Conservation (phyloP, 2,113 vertebrate species). For the Pungitius pungitius region DNA sequence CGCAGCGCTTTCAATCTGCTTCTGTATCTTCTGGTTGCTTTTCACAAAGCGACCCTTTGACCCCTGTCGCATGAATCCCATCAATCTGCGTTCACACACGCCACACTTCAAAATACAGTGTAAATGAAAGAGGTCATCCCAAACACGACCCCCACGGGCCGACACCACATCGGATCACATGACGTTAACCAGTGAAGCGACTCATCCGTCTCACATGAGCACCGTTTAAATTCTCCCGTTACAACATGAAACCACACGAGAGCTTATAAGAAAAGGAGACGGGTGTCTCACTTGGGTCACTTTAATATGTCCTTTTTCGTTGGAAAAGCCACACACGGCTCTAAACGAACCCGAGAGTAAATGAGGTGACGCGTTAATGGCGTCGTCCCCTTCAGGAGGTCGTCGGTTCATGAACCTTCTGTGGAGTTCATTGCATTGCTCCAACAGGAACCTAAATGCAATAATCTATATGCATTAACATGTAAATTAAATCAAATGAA, state of each 20-base stretch:
- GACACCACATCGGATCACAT: too few relatives aligned
- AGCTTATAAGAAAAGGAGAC: conserved; percentile 46
- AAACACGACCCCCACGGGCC: not conserved
- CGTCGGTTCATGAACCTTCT: conserved; percentile 22
- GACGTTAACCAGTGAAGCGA: conserved; percentile 10
- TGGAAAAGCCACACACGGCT: not conserved
- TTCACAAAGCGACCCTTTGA: too few relatives aligned
- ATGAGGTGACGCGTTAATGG: not conserved
- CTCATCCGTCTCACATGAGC: conserved; percentile 12
- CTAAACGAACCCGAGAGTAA: not conserved
- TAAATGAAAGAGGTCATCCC: not conserved
- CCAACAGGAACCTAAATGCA: not conserved
- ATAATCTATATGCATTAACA: too few relatives aligned
- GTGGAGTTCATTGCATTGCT: not conserved
- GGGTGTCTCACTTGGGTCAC: conserved; percentile 34
- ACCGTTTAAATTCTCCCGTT: conserved; percentile 20
- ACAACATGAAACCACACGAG: conserved; percentile 22
- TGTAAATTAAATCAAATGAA: not conserved
- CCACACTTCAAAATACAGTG: not conserved
- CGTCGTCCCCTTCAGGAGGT: conserved; percentile 18
- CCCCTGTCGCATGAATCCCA: too few relatives aligned
- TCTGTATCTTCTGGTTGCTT: not conserved
- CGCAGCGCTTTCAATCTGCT: not conserved
- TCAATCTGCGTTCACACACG: too few relatives aligned
- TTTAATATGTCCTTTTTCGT: conserved; percentile 50